A percentile compares a stretch with the other conserved stretches of the same genome.
phyloP scores from a whole-genome alignment of 2,113 vertebrate species.

The Eleginops maclovinus region DNA sequence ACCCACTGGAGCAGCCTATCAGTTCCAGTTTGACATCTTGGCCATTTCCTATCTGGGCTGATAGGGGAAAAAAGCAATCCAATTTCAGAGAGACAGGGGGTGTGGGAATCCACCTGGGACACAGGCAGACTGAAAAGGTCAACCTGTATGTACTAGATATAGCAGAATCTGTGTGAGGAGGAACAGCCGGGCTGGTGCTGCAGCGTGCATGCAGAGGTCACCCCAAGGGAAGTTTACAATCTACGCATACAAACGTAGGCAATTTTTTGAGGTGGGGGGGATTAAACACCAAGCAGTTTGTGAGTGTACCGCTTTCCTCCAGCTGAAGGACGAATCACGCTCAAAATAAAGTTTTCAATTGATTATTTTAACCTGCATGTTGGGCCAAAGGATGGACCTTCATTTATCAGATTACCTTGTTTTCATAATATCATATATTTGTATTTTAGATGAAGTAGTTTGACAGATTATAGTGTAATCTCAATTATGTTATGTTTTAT shows the following conservation, averaged over 20 bases:
- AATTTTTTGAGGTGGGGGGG: not conserved
- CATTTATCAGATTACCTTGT: not conserved
- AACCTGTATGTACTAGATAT: conserved; percentile 57
- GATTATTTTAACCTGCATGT: not conserved
- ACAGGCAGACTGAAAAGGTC: conserved; percentile 68
- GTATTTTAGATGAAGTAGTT: too few species aligned
- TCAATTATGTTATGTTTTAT: too few species aligned
- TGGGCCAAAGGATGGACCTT: not conserved
- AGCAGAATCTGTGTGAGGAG: conserved; percentile 43
- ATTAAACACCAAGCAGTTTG: not conserved
- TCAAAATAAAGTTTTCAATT: not conserved
- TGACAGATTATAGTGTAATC: too few species aligned
- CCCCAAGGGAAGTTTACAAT: conserved; percentile 2
- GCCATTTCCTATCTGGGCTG: conserved; percentile 50
- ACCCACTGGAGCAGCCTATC: conserved; percentile 36
- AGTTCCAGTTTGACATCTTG: conserved; percentile 53
- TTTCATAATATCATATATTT: not conserved
- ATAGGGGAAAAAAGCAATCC: conserved; percentile 57
- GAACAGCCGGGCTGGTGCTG: conserved; percentile 15
- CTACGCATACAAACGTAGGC: not conserved
- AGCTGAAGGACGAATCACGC: not conserved
- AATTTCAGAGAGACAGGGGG: conserved; percentile 66
- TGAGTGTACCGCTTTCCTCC: not conserved
- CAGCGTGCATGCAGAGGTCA: conserved; percentile 34
- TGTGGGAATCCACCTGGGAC: conserved; percentile 67